Evolutionary conservation across 2,113 vertebrate genomes (phyloP), one percentile per base, ranked within the genome.

Genomic region (Strix uralensis): DNA sequence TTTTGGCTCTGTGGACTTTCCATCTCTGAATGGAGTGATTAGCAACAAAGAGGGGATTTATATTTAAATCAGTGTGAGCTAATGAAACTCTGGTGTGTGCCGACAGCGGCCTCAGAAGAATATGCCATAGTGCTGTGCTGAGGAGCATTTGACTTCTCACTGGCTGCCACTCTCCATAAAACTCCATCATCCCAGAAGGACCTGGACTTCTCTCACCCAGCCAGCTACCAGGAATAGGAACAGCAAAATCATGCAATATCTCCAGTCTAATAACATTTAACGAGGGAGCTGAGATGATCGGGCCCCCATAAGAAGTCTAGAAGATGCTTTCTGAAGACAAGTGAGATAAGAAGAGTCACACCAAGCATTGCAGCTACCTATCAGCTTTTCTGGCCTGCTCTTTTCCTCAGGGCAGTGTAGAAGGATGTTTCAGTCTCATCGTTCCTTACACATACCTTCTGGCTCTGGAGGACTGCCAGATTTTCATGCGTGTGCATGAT

Each of bases 1-100:
- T 90, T 96, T 93, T 85, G 40, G 58, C 51, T 90, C 74, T 72
- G 66, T 90, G 92, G 92, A 91, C 84, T 90, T 96, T 77, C 85
- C 84, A 91, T 27, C 36, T 66, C 78, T 72, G 58, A 95, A 90
- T 70, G 88, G 32, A 94, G 94, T 82, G 91, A 95, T 96, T 90
- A 96, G 90, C 0, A 4, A 46, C 54, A 85, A 75, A 82, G 66
- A 91, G 29, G 34, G 38, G 90, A 49, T 54, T 95, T 95, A 93
- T 62, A 73, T 91, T 91, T 72, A 92, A 94, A 92, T 94, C 84
- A 86, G 66, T 6, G 3, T 57, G 19, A 91, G 62, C 73, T 87
- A 71, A 85, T 62, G 66, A 69, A 82, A 16, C 78, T 61, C 86
- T 54, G 54, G n/a, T 4, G 3, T 44, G 65, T 79, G 77, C 69